These are phyloP conservation scores for Mythimna ferrago DNA, from an alignment of 2,888 invertebrate genomes.

Conservation along the genomic window DNA sequence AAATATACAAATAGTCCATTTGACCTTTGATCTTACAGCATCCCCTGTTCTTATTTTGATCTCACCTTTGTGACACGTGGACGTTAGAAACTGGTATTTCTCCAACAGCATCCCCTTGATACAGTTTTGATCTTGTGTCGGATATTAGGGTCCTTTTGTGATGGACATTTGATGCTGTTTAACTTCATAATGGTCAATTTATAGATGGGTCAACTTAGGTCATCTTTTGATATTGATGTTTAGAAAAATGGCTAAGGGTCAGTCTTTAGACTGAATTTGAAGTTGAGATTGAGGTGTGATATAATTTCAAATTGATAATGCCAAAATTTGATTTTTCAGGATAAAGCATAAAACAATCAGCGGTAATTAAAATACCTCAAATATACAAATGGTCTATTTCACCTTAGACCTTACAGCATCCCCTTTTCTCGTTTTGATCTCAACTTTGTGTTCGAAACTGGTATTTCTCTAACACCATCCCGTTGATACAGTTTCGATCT, in stretches of 20 bases:
- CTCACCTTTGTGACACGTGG: conserved; percentile 66
- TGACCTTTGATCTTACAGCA: conserved; percentile 74
- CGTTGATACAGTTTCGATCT: conserved; percentile 79
- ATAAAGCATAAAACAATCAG: no score
- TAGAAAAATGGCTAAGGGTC: no score
- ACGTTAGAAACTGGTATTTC: conserved; percentile 50
- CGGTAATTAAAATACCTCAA: background rate
- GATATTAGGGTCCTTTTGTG: conserved; percentile 24
- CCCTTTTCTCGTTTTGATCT: conserved; percentile 77
- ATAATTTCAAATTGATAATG: no score
- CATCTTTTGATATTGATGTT: background rate
- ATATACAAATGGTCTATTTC: conserved; percentile 66
- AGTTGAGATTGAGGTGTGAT: no score
- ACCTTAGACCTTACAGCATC: conserved; percentile 76
- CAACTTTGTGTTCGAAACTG: conserved; percentile 57
- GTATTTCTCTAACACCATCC: conserved; percentile 63
- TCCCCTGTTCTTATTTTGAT: conserved; percentile 78
- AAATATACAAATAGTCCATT: conserved; percentile 38
- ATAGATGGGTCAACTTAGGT: background rate
- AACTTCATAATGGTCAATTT: background rate
- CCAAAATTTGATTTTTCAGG: no score
- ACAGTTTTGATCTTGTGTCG: conserved; percentile 76
- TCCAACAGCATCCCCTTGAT: conserved; percentile 71
- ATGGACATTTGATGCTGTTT: conserved; percentile 13
- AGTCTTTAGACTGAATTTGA: no score